phyloP scores from a whole-genome alignment of 1,140 invertebrate genomes.

The Temnothorax nylanderi region DNA sequence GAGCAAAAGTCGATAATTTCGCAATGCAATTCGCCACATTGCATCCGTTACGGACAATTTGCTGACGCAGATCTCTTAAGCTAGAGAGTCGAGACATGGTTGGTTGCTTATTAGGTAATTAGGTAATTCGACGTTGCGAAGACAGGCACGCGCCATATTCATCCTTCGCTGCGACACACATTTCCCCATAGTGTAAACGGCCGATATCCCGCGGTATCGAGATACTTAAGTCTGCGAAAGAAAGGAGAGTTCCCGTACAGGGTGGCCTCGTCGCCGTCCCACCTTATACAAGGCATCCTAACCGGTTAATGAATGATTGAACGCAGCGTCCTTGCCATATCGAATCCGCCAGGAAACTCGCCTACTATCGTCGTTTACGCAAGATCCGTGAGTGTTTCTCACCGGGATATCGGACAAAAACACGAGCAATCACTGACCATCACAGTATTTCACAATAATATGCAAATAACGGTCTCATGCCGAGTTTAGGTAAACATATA shows the following conservation, averaged over 20 bases:
- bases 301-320: slow-evolving; percentile 64
- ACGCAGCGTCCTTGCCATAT: slow-evolving; percentile 68
- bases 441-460: neutral
- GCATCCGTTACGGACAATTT: neutral
- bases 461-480: neutral
- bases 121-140: slow-evolving; percentile 19
- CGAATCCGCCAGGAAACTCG: slow-evolving; percentile 56
- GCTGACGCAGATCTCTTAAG: neutral
- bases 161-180: slow-evolving; percentile 52
- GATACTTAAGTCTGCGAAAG: slow-evolving; percentile 69
- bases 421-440: neutral
- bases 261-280: slow-evolving; percentile 75
- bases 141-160: neutral
- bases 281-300: slow-evolving; percentile 79
- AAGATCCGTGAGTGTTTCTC: slow-evolving; percentile 28
- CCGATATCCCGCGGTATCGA: slow-evolving; percentile 49
- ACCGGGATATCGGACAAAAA: neutral
- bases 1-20: neutral
- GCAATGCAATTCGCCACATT: neutral
- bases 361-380: slow-evolving; percentile 34
- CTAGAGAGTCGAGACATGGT: neutral
- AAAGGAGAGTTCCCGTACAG: slow-evolving; percentile 76
- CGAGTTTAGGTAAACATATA: neutral
- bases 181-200: slow-evolving; percentile 57
- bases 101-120: slow-evolving; percentile 38